A percentile compares a stretch with the other conserved stretches of the same genome.
Evolutionary conservation across 2,797 vertebrate genomes (phyloP).

Genomic region (Sebastes vulpes): DNA sequence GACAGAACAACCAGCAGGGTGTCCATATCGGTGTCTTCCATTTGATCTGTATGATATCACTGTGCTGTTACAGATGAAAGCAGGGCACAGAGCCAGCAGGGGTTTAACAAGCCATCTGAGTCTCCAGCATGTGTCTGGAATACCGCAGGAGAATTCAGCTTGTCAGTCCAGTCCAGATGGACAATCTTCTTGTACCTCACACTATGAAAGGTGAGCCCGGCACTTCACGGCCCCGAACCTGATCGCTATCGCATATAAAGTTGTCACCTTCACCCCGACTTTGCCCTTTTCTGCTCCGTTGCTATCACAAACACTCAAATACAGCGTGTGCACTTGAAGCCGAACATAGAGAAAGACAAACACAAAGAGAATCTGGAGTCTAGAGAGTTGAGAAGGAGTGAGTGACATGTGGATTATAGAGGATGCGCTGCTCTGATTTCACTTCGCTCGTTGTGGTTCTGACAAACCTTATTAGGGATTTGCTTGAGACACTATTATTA

Average conservation of each 20-base stretch:
- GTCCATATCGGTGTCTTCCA: background rate
- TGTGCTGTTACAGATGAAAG: conserved; percentile 13
- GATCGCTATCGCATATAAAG: conserved; percentile 39
- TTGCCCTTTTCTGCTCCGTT: conserved; percentile 4
- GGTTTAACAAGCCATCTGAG: conserved; percentile 21
- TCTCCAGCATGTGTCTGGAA: conserved; percentile 38
- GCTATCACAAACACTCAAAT: background rate
- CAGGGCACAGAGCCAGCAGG: conserved; percentile 3
- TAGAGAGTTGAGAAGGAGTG: background rate
- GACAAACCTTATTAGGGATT: background rate
- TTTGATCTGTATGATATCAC: conserved; percentile 9
- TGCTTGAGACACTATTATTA: background rate
- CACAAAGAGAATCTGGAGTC: background rate
- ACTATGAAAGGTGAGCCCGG: conserved; percentile 51
- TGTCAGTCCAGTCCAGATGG: conserved; percentile 15
- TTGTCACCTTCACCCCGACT: conserved; percentile 25
- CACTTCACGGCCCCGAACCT: conserved; percentile 14
- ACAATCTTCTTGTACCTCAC: conserved; percentile 17
- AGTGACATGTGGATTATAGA: conserved; percentile 20
- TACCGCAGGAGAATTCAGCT: conserved; percentile 26
- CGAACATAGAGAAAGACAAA: background rate
- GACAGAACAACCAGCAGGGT: background rate
- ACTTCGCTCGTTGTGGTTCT: conserved; percentile 1
- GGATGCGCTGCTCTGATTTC: conserved; percentile 16
- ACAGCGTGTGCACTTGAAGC: background rate